These are phyloP conservation scores for Coreius guichenoti DNA, from an alignment of 2,797 vertebrate species.

Conservation along the genomic window DNA sequence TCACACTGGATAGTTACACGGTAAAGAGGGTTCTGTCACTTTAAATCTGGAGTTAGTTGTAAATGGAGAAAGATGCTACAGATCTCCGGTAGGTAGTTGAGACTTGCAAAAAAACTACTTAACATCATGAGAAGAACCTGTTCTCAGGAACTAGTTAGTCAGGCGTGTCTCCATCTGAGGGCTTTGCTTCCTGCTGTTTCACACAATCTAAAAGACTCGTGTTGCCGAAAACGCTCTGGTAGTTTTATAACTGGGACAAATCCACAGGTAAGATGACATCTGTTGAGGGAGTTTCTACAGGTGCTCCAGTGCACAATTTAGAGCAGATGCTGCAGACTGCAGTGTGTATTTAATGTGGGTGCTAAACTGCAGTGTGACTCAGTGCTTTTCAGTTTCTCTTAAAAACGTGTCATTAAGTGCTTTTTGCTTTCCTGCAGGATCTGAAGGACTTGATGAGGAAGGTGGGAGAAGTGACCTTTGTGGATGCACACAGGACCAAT, in stretches of 20 bases:
- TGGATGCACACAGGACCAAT: conserved; percentile 93
- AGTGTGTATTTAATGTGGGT: conserved; percentile 43
- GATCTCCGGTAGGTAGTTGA: conserved; percentile 13
- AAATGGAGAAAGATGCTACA: conserved; percentile 24
- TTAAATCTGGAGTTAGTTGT: conserved; percentile 44
- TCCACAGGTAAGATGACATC: conserved; percentile 32
- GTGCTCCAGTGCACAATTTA: conserved; percentile 43
- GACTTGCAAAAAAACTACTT: conserved; percentile 29
- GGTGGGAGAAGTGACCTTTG: conserved; percentile 93
- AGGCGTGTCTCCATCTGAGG: conserved; percentile 28
- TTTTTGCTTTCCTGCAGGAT: conserved; percentile 83
- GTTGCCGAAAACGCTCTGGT: conserved; percentile 31
- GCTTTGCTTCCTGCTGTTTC: conserved; percentile 31
- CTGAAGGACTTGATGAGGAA: conserved; percentile 96
- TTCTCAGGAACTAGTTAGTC: conserved; percentile 37
- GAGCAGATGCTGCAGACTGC: conserved; percentile 47
- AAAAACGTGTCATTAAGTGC: conserved; percentile 59
- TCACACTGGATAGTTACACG: conserved; percentile 83
- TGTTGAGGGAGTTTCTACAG: conserved; percentile 41
- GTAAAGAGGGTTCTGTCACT: conserved; percentile 74
- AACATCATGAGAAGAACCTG: conserved; percentile 33
- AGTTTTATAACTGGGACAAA: conserved; percentile 27
- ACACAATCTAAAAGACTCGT: conserved; percentile 28
- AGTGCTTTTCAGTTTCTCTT: neutral
- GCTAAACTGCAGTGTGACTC: conserved; percentile 33